phyloP scores from a whole-genome alignment of 2,797 vertebrate species.

The Columba guinea region DNA sequence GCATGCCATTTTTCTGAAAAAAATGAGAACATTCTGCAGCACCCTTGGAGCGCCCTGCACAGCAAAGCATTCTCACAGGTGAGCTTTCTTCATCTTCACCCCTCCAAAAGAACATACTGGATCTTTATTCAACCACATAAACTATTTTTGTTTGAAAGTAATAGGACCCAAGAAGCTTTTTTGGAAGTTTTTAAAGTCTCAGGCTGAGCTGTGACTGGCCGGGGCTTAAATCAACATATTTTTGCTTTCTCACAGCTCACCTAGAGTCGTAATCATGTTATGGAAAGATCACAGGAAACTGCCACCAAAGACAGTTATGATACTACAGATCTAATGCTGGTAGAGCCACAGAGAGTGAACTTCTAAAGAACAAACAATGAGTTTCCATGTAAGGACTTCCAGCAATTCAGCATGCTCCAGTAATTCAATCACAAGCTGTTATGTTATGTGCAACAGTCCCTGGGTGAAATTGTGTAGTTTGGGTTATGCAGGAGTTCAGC shows the following conservation, averaged over 20 bases:
- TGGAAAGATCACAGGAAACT: neutral
- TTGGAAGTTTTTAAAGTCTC: slow-evolving; percentile 43
- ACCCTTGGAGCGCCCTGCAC: neutral
- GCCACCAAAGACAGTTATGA: neutral
- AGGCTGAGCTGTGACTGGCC: neutral
- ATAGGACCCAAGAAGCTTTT: neutral
- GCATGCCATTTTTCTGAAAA: neutral
- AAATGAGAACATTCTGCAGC: neutral
- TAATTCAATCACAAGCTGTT: slow-evolving; percentile 53
- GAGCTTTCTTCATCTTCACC: neutral
- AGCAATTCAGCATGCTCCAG: slow-evolving; percentile 54
- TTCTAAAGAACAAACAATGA: slow-evolving; percentile 9
- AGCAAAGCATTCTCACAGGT: neutral
- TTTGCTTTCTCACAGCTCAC: neutral
- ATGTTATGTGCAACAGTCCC: slow-evolving; percentile 17
- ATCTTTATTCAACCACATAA: neutral
- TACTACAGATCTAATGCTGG: neutral
- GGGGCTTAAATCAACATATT: neutral
- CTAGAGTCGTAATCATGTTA: neutral
- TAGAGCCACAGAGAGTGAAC: neutral
- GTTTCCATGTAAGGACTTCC: neutral
- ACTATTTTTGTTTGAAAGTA: neutral
- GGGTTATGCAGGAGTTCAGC: slow-evolving; percentile 43
- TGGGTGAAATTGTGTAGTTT: slow-evolving; percentile 35
- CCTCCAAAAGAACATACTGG: neutral